These are phyloP conservation scores for Alviniconcha strummeri DNA, from an alignment of 2,888 invertebrate genomes.

Conservation along the genomic window DNA sequence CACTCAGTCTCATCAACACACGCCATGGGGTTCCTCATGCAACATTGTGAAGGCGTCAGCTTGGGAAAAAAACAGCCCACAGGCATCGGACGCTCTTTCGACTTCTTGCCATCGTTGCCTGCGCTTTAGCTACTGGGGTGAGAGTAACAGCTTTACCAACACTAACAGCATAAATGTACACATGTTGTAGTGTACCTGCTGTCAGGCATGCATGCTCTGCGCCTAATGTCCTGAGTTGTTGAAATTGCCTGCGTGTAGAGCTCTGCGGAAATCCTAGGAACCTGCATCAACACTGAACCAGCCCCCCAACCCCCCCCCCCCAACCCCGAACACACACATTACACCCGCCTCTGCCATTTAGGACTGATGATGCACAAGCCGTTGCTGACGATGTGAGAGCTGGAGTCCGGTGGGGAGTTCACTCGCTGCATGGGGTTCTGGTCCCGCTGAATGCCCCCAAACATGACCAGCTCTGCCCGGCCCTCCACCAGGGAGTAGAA, in stretches of 20 bases:
- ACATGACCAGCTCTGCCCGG: conserved; percentile 93
- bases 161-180: no score
- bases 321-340: not conserved
- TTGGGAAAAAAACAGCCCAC: not conserved
- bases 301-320: not conserved
- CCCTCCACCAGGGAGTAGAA: conserved; percentile 92
- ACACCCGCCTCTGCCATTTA: conserved; percentile 21
- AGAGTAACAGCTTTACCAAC: no score
- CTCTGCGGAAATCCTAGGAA: not conserved
- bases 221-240: no score
- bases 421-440: conserved; percentile 61
- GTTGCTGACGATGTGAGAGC: conserved; percentile 56
- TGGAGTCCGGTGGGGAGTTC: conserved; percentile 47
- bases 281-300: not conserved
- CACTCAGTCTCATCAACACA: not conserved
- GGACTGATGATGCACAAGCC: conserved; percentile 47
- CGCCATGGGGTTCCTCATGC: not conserved
- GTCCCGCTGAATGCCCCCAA: conserved; percentile 87
- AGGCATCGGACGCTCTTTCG: not conserved
- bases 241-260: no score
- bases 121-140: no score
- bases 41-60: not conserved
- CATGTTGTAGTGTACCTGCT: no score
- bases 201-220: no score
- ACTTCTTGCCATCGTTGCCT: no score